Percentiles rank a stretch among this genome's conserved stretches.
phyloP scores from a whole-genome alignment of 2,888 invertebrate species.

The Nycteola revayana region DNA sequence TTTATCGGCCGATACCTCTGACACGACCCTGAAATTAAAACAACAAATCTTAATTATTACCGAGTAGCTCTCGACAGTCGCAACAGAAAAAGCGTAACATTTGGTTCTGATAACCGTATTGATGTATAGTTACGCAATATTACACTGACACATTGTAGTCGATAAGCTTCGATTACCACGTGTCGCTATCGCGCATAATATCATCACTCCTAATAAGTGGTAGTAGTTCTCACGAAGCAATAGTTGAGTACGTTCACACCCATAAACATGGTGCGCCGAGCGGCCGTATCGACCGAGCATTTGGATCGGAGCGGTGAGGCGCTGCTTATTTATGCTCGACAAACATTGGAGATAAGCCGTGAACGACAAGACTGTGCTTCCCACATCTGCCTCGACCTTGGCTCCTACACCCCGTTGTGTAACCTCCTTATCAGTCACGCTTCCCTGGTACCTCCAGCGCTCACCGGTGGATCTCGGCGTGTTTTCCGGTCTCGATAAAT shows the following conservation, averaged over 20 bases:
- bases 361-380: slow-evolving; percentile 74
- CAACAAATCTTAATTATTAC: slow-evolving; percentile 15
- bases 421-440: slow-evolving; percentile 76
- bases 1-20: slow-evolving; percentile 57
- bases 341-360: slow-evolving; percentile 73
- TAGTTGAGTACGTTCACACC: slow-evolving; percentile 67
- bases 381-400: slow-evolving; percentile 80
- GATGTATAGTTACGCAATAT: slow-evolving; percentile 44
- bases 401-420: slow-evolving; percentile 68
- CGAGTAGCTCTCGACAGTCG: slow-evolving; percentile 2
- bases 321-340: slow-evolving; percentile 70
- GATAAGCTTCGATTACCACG: slow-evolving; percentile 54
- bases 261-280: slow-evolving; percentile 49
- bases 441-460: slow-evolving; percentile 55
- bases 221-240: slow-evolving; percentile 68
- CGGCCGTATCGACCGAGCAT: slow-evolving; percentile 44
- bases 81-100: slow-evolving; percentile 12
- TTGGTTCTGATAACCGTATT: slow-evolving; percentile 32
- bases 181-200: slow-evolving; percentile 58
- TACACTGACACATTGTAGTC: slow-evolving; percentile 47
- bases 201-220: slow-evolving; percentile 52
- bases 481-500: slow-evolving; percentile 74
- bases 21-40: slow-evolving; percentile 18
- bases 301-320: slow-evolving; percentile 44
- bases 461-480: slow-evolving; percentile 62